Evolutionary conservation across 2,888 invertebrate species (phyloP).

Genomic region (Eutolmus rufibarbis): DNA sequence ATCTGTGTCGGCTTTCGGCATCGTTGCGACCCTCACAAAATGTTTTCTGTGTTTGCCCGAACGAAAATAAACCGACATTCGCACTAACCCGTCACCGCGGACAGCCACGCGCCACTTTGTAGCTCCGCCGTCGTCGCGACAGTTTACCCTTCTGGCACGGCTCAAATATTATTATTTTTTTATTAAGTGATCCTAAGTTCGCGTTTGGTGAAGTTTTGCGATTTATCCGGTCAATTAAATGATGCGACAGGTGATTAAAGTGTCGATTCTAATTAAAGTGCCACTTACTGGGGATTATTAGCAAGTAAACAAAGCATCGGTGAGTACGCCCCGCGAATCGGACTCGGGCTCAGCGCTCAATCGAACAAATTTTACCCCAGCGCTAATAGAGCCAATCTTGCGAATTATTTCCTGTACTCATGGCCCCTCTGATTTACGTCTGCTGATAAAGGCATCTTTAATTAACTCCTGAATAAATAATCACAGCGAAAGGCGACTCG

Average conservation of each 20-base stretch:
- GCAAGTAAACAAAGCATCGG: neutral
- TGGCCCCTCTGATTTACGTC: neutral
- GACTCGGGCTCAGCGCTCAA: neutral
- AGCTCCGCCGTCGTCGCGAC: neutral
- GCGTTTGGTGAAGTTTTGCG: neutral
- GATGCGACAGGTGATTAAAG: neutral
- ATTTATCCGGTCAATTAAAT: neutral
- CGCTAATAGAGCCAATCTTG: neutral
- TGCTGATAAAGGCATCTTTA: neutral
- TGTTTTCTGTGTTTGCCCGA: neutral
- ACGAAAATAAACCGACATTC: neutral
- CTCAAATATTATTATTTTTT: neutral
- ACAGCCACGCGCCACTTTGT: neutral
- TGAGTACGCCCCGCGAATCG: neutral
- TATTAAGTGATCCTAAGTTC: neutral
- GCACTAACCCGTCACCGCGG: neutral
- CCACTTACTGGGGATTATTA: neutral
- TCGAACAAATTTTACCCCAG: neutral
- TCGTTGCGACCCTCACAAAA: neutral
- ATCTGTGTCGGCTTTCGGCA: neutral
- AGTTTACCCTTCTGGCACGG: neutral
- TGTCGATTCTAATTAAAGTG: neutral
- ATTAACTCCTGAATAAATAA: neutral
- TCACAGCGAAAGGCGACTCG: neutral
- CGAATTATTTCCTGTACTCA: neutral